A percentile compares a stretch with the other conserved stretches of the same genome.
These are phyloP conservation scores for Myrmophylax atrothorax DNA, from an alignment of 2,113 vertebrate species.

Conservation along the genomic window DNA sequence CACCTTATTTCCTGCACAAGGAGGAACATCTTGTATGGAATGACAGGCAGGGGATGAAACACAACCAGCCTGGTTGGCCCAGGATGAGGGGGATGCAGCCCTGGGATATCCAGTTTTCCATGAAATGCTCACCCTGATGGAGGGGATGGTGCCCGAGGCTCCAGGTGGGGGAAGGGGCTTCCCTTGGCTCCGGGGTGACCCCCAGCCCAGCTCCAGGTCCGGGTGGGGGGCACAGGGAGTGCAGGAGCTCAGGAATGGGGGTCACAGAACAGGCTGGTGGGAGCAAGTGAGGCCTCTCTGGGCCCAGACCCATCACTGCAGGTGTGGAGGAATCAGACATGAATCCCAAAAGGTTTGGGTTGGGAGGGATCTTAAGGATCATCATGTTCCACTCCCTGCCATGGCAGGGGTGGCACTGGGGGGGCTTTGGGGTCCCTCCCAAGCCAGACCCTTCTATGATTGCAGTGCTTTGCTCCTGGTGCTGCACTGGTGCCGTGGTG, in stretches of 20 bases:
- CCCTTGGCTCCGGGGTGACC: background rate
- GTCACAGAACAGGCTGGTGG: background rate
- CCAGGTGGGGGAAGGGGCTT: background rate
- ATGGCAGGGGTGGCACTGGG: rapidly evolving
- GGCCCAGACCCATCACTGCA: background rate
- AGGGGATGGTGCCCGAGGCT: background rate
- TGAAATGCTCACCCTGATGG: rapidly evolving
- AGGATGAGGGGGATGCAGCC: background rate
- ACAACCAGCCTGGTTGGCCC: rapidly evolving
- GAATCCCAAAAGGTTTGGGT: background rate
- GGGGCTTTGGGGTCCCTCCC: background rate
- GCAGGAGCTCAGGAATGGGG: background rate
- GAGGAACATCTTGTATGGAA: background rate
- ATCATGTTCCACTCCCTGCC: rapidly evolving
- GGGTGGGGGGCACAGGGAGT: background rate
- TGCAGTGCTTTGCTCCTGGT: background rate
- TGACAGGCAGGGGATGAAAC: rapidly evolving
- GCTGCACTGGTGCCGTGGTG: rapidly evolving
- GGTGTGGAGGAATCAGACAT: background rate
- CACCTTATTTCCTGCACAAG: constrained; percentile 43
- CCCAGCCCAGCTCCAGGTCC: background rate
- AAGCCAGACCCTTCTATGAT: background rate
- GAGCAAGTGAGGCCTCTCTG: background rate
- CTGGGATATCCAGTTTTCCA: rapidly evolving
- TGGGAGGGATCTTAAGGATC: background rate